phyloP scores from a whole-genome alignment of 1,140 invertebrate genomes.

The Scylla paramamosain region DNA sequence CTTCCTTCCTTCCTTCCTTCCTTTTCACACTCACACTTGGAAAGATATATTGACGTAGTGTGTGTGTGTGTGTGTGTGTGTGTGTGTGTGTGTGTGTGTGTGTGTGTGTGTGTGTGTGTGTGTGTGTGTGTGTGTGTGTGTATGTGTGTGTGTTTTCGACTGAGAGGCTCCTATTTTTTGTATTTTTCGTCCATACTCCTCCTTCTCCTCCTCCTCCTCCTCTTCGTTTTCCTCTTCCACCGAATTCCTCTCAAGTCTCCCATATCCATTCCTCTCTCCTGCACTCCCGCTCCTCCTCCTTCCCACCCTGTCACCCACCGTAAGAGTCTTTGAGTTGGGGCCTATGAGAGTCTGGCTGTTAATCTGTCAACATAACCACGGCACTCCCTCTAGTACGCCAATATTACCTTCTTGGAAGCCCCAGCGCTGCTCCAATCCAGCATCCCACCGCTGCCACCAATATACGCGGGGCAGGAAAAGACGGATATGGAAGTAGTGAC shows the following conservation, averaged over 20 bases:
- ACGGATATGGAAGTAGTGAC: no score
- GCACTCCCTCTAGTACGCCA: no score
- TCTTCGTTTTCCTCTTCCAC: neutral
- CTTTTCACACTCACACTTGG: neutral
- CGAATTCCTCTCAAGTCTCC: neutral
- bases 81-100: slow-evolving; percentile 45
- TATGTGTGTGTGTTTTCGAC: no score
- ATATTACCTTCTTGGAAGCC: no score
- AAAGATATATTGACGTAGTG: neutral
- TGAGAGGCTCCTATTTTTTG: neutral
- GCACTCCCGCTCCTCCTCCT: neutral
- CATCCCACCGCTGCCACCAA: no score
- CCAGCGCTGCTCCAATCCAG: no score
- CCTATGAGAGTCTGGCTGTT: no score
- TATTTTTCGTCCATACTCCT: neutral
- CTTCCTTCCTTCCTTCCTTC: neutral
- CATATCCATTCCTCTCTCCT: neutral
- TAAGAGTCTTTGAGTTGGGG: no score
- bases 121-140: neutral
- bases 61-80: slow-evolving; percentile 48
- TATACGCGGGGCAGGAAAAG: no score
- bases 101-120: neutral
- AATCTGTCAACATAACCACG: no score
- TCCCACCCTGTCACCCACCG: neutral
- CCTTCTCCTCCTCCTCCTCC: neutral